These are phyloP conservation scores for Dermochelys coriacea DNA, from an alignment of 2,797 vertebrate genomes.

Conservation along the genomic window DNA sequence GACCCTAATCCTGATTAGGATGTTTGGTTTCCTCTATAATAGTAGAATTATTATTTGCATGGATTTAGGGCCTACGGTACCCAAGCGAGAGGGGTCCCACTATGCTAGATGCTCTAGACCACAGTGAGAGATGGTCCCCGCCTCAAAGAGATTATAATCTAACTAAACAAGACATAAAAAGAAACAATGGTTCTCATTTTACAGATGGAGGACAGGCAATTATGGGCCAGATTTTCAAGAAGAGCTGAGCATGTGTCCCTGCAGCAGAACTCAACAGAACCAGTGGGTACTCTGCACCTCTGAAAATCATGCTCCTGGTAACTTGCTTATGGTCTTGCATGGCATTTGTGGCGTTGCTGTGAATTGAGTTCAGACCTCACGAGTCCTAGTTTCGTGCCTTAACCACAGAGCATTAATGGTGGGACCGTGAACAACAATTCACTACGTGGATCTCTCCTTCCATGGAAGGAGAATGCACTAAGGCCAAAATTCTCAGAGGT, in stretches of 20 bases:
- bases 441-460: not conserved
- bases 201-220: not conserved
- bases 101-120: not conserved
- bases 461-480: too few relatives aligned
- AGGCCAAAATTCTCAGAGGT: not conserved
- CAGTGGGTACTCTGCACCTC: fast-evolving
- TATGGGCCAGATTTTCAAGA: not conserved
- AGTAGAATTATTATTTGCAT: not conserved
- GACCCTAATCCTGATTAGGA: not conserved
- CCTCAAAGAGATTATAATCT: not conserved
- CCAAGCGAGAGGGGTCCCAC: not conserved
- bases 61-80: not conserved
- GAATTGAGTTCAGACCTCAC: not conserved
- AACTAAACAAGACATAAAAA: not conserved
- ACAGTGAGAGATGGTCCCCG: not conserved
- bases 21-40: not conserved
- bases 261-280: not conserved
- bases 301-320: fast-evolving
- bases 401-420: not conserved
- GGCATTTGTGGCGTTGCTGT: not conserved
- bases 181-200: not conserved
- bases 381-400: not conserved
- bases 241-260: fast-evolving
- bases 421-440: not conserved
- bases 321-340: not conserved